Percentiles rank a stretch among this genome's conserved stretches.
These are phyloP conservation scores for Fragum whitleyi DNA, from an alignment of 2,888 invertebrate species.

Conservation along the genomic window DNA sequence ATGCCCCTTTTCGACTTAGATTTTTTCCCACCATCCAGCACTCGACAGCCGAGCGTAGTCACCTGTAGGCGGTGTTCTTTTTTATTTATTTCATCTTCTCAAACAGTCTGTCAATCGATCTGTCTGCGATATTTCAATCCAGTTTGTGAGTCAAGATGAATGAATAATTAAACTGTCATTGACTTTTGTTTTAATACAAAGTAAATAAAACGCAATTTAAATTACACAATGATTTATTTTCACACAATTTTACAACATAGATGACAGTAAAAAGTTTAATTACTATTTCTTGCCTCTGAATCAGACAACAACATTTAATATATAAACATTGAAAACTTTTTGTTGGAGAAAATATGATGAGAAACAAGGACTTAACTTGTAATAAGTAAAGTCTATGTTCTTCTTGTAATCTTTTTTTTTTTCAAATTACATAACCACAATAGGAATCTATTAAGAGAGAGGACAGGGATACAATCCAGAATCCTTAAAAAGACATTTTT, in stretches of 20 bases:
- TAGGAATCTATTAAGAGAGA: too few species aligned
- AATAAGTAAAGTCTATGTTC: background rate
- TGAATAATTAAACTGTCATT: background rate
- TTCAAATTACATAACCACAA: background rate
- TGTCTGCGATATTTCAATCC: background rate
- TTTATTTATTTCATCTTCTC: background rate
- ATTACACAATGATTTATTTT: background rate
- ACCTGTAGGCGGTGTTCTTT: too few species aligned
- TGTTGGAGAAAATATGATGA: too few species aligned
- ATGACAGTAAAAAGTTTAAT: background rate
- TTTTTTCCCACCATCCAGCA: too few species aligned
- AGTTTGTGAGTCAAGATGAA: too few species aligned
- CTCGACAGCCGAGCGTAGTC: too few species aligned
- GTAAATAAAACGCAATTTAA: background rate
- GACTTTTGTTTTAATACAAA: background rate
- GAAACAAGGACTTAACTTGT: background rate
- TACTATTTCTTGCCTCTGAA: background rate
- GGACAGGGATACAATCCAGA: too few species aligned
- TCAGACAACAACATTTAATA: background rate
- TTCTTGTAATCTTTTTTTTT: background rate
- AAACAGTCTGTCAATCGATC: background rate
- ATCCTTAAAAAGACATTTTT: background rate
- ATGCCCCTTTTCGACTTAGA: too few species aligned
- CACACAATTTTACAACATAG: constrained; percentile 1
- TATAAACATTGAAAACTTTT: too few species aligned